Conservation (phyloP, 2,797 vertebrate species). For the Mareca strepera region DNA sequence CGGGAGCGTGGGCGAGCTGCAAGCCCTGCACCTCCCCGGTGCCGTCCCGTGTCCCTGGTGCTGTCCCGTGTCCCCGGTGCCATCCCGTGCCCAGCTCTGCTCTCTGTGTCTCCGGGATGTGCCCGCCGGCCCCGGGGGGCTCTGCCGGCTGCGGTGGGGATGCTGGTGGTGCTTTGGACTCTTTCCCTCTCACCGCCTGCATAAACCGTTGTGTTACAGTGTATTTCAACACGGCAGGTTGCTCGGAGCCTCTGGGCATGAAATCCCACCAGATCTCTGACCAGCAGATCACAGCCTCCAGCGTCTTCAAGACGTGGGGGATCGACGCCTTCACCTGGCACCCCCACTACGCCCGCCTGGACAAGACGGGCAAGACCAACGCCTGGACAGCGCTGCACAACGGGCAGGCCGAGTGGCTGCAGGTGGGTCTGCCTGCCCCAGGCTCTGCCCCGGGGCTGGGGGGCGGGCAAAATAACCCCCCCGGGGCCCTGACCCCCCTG, state of each 20-base stretch:
- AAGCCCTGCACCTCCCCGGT: accelerated
- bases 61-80: background rate
- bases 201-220: conserved; percentile 79
- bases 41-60: background rate
- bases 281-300: conserved; percentile 90
- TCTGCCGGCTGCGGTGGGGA: background rate
- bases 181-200: conserved; percentile 64
- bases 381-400: conserved; percentile 91
- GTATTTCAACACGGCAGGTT: conserved; percentile 90
- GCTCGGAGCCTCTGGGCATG: conserved; percentile 91
- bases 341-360: conserved; percentile 90
- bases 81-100: background rate
- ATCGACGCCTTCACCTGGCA: conserved; percentile 92
- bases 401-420: conserved; percentile 89
- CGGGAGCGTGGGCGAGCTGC: accelerated
- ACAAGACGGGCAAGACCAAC: conserved; percentile 93
- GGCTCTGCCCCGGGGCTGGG: too few relatives aligned
- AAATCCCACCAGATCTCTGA: conserved; percentile 88
- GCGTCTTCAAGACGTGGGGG: conserved; percentile 90
- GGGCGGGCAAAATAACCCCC: background rate
- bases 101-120: background rate
- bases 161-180: background rate
- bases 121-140: background rate
- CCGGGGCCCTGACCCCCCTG: background rate
- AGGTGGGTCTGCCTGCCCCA: conserved; percentile 78